These are phyloP conservation scores for Muntiacus muntjak DNA, from an alignment of 2,113 vertebrate species.

Conservation along the genomic window DNA sequence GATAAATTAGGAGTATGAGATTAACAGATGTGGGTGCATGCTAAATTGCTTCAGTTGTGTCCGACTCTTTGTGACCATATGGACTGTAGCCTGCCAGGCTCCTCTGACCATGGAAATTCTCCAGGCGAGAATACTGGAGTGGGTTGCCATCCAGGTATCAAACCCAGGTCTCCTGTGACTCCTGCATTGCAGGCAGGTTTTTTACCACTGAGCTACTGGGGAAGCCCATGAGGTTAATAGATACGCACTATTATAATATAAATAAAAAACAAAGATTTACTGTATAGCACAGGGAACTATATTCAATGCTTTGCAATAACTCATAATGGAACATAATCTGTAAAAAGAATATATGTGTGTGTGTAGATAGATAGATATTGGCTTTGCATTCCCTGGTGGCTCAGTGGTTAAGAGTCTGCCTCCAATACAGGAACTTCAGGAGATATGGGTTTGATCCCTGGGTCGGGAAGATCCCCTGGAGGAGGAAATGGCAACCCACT, in stretches of 20 bases:
- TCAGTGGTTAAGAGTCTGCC: background rate
- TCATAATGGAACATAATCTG: background rate
- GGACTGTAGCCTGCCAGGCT: background rate
- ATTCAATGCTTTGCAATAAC: background rate
- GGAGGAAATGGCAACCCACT: background rate
- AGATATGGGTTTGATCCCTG: background rate
- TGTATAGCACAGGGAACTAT: background rate
- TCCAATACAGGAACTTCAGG: background rate
- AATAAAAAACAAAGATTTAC: background rate
- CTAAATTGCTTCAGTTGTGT: background rate
- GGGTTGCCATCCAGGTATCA: background rate
- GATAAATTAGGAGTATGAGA: background rate
- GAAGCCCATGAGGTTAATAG: background rate
- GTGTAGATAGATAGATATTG: background rate
- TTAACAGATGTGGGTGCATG: background rate
- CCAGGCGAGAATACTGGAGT: background rate
- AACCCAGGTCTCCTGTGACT: background rate
- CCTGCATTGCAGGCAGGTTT: background rate
- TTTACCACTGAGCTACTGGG: background rate
- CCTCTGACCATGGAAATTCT: background rate
- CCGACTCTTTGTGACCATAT: background rate
- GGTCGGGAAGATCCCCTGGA: background rate
- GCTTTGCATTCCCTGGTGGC: too few species aligned
- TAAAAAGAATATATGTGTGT: background rate
- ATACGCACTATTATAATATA: background rate